Conservation (phyloP, 2,888 invertebrate species). For the Eledona agricola region DNA sequence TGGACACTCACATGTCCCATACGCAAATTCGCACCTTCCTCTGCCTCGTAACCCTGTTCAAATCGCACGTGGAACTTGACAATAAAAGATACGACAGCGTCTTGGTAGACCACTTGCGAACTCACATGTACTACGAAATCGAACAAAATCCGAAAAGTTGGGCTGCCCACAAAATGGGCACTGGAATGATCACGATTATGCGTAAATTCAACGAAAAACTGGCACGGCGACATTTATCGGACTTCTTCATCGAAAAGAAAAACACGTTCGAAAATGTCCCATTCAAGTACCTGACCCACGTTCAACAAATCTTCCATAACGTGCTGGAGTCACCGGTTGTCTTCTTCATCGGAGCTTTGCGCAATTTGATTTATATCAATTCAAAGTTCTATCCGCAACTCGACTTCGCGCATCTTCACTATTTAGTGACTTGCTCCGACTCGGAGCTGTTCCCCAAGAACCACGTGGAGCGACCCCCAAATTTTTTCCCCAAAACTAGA, state of each 20-base stretch:
- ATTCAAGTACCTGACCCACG: conserved; percentile 68
- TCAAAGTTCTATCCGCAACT: conserved; percentile 47
- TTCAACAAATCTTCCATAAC: conserved; percentile 74
- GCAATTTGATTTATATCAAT: conserved; percentile 70
- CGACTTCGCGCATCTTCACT: conserved; percentile 47
- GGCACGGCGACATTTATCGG: conserved; percentile 69
- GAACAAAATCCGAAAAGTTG: conserved; percentile 72
- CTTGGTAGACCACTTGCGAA: conserved; percentile 75
- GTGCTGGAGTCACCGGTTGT: conserved; percentile 77
- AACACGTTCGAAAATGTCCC: conserved; percentile 79
- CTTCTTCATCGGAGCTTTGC: conserved; percentile 73
- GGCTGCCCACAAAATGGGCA: conserved; percentile 79
- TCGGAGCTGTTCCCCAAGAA: conserved; percentile 16
- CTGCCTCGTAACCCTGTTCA: conserved; percentile 74
- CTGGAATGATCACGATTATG: conserved; percentile 71
- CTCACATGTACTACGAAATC: conserved; percentile 80
- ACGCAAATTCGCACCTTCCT: conserved; percentile 77
- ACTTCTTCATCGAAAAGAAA: conserved; percentile 76
- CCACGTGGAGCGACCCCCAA: conserved; percentile 18
- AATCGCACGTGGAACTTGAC: conserved; percentile 75
- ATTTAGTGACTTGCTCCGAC: conserved; percentile 43
- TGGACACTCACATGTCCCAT: conserved; percentile 76
- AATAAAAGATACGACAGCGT: conserved; percentile 70
- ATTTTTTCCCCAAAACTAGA: conserved; percentile 10
- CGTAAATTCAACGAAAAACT: conserved; percentile 71